Evolutionary conservation across 1,140 invertebrate genomes (phyloP), one percentile per base, ranked within the genome.

Genomic region (Listronotus oregonensis): DNA sequence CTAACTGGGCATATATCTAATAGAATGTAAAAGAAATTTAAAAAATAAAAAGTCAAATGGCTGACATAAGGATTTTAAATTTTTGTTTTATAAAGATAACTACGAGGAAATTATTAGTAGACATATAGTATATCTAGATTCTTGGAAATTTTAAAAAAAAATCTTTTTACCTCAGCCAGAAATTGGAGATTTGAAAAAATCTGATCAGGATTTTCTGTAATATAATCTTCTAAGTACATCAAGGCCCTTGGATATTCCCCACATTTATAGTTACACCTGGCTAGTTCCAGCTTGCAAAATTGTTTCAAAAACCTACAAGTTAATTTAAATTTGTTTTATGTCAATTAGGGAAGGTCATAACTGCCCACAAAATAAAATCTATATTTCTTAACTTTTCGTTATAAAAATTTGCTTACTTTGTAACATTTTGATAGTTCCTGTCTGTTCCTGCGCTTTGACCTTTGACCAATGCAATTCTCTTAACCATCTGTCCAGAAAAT

Each of bases 401-500:
- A 27, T 3, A 27, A 27, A 27, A 27, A 27, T 5, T 5, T 27
- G 21, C 21, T 27, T 27, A 72, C 70, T 44, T 72, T 47, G 32
- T 69, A 39, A 79, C 71, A 43, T 46, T 75, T 60, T 71, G 40
- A 64, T 73, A 78, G 54, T 73, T 69, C 10, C 62, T 31, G 67
- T 75, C 69, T n/a, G 66, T 67, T 6, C 63, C 62, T 10, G 66
- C 73, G 14, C n/a, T 43, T 9, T 49, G 12, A 3, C 64, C 66
- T 46, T 73, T 73, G 62, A 63, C 18, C 80, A 77, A 68, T 81
- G 76, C 82, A 85, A 87, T 75, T 90, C 88, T 60, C 85, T 77
- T 0, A 89, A 72, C 89, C 89, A 92, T 56, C 87, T 82, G 74
- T 90, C 86, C 11, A 92, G 75, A 71, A 91, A 89, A 75, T 92